Percentiles rank a stretch among this genome's conserved stretches.
phyloP scores from a whole-genome alignment of 2,888 invertebrate genomes.

The Sphaerophoria taeniata region DNA sequence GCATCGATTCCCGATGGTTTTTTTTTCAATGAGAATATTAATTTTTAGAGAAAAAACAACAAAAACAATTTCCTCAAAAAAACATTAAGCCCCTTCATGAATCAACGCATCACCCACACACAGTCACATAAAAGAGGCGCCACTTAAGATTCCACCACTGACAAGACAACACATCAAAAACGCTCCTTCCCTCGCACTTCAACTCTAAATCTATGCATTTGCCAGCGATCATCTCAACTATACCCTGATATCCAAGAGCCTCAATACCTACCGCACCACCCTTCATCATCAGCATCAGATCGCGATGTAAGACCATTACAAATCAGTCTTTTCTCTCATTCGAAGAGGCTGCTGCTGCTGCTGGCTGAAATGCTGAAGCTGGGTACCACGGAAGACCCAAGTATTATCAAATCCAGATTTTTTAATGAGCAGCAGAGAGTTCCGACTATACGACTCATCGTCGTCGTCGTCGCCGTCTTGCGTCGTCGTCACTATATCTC shows the following conservation, averaged over 20 bases:
- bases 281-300: slow-evolving; percentile 44
- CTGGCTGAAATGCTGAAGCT: slow-evolving; percentile 1
- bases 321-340: slow-evolving; percentile 20
- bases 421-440: slow-evolving; percentile 33
- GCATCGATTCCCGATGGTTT: not conserved
- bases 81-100: slow-evolving; percentile 1
- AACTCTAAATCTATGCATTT: slow-evolving; percentile 36
- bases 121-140: slow-evolving; percentile 69
- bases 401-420: slow-evolving; percentile 70
- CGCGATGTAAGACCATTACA: slow-evolving; percentile 62
- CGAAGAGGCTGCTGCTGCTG: slow-evolving; percentile 5
- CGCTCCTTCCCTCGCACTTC: slow-evolving; percentile 12
- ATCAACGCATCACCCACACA: slow-evolving; percentile 61
- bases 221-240: slow-evolving; percentile 51
- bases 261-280: slow-evolving; percentile 38
- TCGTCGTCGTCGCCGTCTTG: slow-evolving; percentile 11
- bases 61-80: slow-evolving; percentile 2
- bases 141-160: slow-evolving; percentile 74
- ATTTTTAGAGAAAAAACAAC: not conserved
- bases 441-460: slow-evolving; percentile 15
- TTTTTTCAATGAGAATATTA: not conserved
- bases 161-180: slow-evolving; percentile 45
- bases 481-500: not conserved
- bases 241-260: slow-evolving; percentile 27
- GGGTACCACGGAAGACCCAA: slow-evolving; percentile 50